Evolutionary conservation across 2,888 invertebrate genomes (phyloP).

Genomic region (Apoda limacodes): DNA sequence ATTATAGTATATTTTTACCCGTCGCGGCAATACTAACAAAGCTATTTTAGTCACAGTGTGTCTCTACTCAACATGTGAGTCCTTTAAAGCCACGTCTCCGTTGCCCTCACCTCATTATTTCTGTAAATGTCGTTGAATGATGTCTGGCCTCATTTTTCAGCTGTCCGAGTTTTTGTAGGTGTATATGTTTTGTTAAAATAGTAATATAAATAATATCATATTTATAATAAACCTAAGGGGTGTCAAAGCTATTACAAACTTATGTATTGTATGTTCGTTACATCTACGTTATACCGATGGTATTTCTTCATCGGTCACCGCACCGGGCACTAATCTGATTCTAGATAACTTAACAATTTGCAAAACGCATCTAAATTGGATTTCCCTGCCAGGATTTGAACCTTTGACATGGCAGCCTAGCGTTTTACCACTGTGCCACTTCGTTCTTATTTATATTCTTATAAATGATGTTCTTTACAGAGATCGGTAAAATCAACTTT

Average conservation of each 20-base stretch:
- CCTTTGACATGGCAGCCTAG: conserved; percentile 1
- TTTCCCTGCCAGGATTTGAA: not conserved
- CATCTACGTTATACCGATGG: too few species aligned
- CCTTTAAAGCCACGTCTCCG: conserved; percentile 14
- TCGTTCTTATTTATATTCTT: conserved; percentile 20
- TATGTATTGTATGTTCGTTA: too few species aligned
- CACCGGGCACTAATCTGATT: too few species aligned
- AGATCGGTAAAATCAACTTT: conserved; percentile 91
- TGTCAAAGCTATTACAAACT: too few species aligned
- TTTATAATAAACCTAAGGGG: too few species aligned
- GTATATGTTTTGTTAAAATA: too few species aligned
- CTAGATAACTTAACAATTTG: too few species aligned
- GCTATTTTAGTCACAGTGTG: conserved; percentile 43
- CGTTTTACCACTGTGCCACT: not conserved
- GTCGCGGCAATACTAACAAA: conserved; percentile 40
- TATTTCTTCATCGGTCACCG: too few species aligned
- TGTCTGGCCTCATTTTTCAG: conserved; percentile 20
- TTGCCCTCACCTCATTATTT: conserved; percentile 15
- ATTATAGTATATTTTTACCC: conserved; percentile 55
- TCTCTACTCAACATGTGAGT: conserved; percentile 20
- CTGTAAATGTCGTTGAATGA: conserved; percentile 22
- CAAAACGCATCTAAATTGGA: too few species aligned
- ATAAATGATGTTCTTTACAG: too few species aligned
- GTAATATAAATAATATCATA: too few species aligned
- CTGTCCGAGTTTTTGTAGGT: too few species aligned